Percentiles rank a stretch among this genome's conserved stretches.
These are phyloP conservation scores for Fragum fragum DNA, from an alignment of 2,888 invertebrate species.

Conservation along the genomic window DNA sequence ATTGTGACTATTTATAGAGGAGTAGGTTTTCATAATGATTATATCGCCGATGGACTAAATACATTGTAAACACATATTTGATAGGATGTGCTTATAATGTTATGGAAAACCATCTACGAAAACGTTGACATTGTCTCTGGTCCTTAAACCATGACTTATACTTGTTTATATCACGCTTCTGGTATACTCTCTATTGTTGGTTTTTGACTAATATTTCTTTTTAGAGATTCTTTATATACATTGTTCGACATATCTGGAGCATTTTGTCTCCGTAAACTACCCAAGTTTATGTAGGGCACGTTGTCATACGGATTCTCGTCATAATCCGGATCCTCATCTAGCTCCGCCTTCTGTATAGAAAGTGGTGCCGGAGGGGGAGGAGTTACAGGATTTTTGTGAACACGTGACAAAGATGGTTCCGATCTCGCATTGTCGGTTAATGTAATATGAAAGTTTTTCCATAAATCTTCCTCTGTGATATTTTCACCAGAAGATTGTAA, in stretches of 20 bases:
- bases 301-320: constrained; percentile 69
- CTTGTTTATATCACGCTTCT: constrained; percentile 31
- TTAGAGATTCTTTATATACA: constrained; percentile 51
- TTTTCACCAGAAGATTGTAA: constrained; percentile 62
- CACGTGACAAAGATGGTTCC: neutral
- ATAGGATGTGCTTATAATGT: no score
- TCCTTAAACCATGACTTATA: no score
- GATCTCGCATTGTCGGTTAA: constrained; percentile 44
- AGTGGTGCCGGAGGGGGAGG: constrained; percentile 28
- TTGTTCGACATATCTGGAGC: constrained; percentile 35
- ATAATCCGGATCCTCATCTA: constrained; percentile 62
- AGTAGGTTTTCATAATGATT: no score
- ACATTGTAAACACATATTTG: no score
- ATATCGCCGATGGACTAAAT: no score
- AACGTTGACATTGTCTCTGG: no score
- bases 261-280: constrained; percentile 63
- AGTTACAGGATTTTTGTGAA: neutral
- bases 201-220: constrained; percentile 54
- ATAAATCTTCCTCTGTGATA: constrained; percentile 72
- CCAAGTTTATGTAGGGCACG: constrained; percentile 63
- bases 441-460: constrained; percentile 70
- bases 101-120: no score
- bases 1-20: no score
- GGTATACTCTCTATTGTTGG: constrained; percentile 58
- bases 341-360: constrained; percentile 25